These are phyloP conservation scores for Ips nitidus DNA, from an alignment of 1,140 invertebrate species.

Conservation along the genomic window DNA sequence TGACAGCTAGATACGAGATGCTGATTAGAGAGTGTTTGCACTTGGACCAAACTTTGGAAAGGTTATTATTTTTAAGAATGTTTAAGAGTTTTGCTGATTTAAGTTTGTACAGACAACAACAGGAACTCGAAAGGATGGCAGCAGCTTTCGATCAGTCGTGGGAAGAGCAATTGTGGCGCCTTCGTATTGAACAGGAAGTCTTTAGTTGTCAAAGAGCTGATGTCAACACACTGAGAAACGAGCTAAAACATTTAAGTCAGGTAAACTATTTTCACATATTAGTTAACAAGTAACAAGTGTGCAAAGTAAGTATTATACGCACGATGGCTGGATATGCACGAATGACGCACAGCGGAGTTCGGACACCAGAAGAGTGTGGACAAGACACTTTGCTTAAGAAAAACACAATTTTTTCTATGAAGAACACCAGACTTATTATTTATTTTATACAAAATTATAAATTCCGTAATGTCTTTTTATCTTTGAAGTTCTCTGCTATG, in stretches of 20 bases:
- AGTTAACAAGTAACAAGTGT: too few species aligned
- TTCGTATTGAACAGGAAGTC: constrained; percentile 70
- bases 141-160: constrained; percentile 65
- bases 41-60: constrained; percentile 64
- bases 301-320: too few species aligned
- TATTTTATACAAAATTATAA: too few species aligned
- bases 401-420: too few species aligned
- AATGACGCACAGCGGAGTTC: too few species aligned
- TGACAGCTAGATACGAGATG: constrained; percentile 60
- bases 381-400: too few species aligned
- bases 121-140: constrained; percentile 64
- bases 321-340: too few species aligned
- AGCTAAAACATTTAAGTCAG: constrained; percentile 68
- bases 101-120: constrained; percentile 55
- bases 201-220: constrained; percentile 63
- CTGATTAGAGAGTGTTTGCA: constrained; percentile 63
- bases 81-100: too few species aligned
- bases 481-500: too few species aligned
- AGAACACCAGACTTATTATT: too few species aligned
- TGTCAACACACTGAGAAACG: constrained; percentile 63
- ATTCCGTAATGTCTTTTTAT: too few species aligned
- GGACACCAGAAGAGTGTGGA: too few species aligned
- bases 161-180: constrained; percentile 70
- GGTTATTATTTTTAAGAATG: constrained; percentile 8
- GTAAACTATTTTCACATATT: constrained; percentile 32